Percentiles rank a stretch among this genome's conserved stretches.
Conservation (phyloP, 2,888 invertebrate genomes). For the Pemphredon lugubris region DNA sequence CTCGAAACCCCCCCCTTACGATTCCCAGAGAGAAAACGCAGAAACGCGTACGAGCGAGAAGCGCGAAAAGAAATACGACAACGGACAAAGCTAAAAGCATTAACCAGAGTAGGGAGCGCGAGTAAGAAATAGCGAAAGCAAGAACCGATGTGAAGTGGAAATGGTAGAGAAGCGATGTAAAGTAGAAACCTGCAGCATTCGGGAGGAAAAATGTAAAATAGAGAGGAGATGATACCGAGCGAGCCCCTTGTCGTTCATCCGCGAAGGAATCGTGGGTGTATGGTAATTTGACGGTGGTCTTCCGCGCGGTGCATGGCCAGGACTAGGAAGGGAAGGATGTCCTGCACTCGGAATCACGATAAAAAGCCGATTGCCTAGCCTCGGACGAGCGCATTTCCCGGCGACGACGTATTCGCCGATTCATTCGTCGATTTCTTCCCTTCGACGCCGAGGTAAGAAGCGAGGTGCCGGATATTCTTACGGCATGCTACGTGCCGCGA, state of each 20-base stretch:
- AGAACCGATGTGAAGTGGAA: constrained; percentile 14
- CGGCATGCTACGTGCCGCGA: constrained; percentile 52
- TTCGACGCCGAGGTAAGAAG: constrained; percentile 26
- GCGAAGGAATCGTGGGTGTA: constrained; percentile 32
- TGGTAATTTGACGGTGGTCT: constrained; percentile 60
- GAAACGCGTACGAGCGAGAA: too few relatives aligned
- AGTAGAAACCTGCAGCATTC: too few relatives aligned
- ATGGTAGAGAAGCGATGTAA: background rate
- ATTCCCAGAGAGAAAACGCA: too few relatives aligned
- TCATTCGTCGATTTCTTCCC: constrained; percentile 59
- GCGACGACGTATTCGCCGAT: constrained; percentile 61
- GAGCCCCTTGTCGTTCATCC: constrained; percentile 23
- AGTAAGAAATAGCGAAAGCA: too few relatives aligned
- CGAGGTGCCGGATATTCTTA: constrained; percentile 43
- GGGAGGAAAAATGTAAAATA: constrained; percentile 1
- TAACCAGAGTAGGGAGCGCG: too few relatives aligned
- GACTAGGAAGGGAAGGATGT: constrained; percentile 10
- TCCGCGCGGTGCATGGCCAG: constrained; percentile 20
- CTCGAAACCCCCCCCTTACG: too few relatives aligned
- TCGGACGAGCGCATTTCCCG: constrained; percentile 52
- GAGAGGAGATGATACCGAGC: constrained; percentile 29
- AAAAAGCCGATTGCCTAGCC: constrained; percentile 60
- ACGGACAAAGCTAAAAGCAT: too few relatives aligned
- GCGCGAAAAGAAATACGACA: too few relatives aligned
- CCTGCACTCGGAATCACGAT: constrained; percentile 40